Conservation (phyloP, 2,888 invertebrate species). For the Torymus texanus region DNA sequence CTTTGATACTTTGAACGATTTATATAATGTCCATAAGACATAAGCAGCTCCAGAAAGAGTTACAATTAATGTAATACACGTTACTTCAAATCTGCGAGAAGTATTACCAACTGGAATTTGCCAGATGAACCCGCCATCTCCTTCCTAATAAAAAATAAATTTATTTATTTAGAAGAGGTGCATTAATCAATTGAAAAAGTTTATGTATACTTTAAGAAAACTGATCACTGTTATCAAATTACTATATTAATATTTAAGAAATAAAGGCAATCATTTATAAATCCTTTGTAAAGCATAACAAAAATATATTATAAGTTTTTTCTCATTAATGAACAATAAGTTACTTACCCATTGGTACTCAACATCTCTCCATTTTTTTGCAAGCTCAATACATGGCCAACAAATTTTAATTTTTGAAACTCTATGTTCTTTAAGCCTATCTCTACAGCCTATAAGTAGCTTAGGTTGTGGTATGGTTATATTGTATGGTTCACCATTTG, state of each 20-base stretch:
- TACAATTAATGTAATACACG: constrained; percentile 63
- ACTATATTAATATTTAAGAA: too few species aligned
- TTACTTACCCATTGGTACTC: constrained; percentile 64
- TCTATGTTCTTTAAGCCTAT: constrained; percentile 64
- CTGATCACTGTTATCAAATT: too few species aligned
- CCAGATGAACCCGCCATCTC: constrained; percentile 64
- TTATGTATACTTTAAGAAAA: not conserved
- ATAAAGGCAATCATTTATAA: too few species aligned
- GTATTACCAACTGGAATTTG: constrained; percentile 67
- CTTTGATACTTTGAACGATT: constrained; percentile 45
- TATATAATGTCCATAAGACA: constrained; percentile 61
- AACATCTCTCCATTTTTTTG: constrained; percentile 69
- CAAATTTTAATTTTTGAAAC: constrained; percentile 68
- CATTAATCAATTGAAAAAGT: not conserved
- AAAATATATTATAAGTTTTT: too few species aligned
- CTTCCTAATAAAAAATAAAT: constrained; percentile 61
- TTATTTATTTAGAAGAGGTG: not conserved
- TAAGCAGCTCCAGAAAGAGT: constrained; percentile 65
- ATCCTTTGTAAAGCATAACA: too few species aligned
- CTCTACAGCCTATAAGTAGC: constrained; percentile 67
- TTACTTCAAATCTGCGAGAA: constrained; percentile 59
- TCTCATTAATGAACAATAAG: too few species aligned
- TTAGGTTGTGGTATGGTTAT: constrained; percentile 63
- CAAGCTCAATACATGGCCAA: constrained; percentile 63
- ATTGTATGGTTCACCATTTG: constrained; percentile 59